A percentile compares a stretch with the other conserved stretches of the same genome.
These are phyloP conservation scores for Jacana jacana DNA, from an alignment of 2,113 vertebrate genomes.

Conservation along the genomic window DNA sequence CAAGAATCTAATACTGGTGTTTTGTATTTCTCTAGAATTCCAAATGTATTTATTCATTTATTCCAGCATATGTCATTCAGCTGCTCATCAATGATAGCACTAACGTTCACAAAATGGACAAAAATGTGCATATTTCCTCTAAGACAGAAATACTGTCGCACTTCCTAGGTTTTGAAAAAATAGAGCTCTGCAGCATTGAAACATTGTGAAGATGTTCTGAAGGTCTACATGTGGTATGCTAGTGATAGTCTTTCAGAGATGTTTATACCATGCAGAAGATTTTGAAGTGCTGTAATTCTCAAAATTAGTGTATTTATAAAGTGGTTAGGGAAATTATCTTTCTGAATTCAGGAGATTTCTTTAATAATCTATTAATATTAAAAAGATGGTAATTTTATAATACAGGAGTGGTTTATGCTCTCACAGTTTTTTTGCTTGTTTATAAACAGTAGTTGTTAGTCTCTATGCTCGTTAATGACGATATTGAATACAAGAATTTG, in stretches of 20 bases:
- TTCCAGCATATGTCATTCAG: background rate
- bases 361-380: background rate
- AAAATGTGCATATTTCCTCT: background rate
- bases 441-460: background rate
- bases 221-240: background rate
- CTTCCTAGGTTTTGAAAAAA: background rate
- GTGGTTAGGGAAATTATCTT: background rate
- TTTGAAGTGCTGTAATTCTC: background rate
- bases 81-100: background rate
- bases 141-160: background rate
- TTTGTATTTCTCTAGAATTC: background rate
- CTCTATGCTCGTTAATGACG: background rate
- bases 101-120: background rate
- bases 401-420: background rate
- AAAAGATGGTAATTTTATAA: background rate
- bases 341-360: background rate
- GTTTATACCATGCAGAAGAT: background rate
- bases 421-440: background rate
- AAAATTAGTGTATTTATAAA: background rate
- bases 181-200: background rate
- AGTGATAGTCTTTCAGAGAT: background rate
- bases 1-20: background rate
- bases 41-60: background rate
- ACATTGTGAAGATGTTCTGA: background rate
- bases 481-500: background rate